These are phyloP conservation scores for Micropoecilia bifurca DNA, from an alignment of 2,797 vertebrate genomes.

Conservation along the genomic window DNA sequence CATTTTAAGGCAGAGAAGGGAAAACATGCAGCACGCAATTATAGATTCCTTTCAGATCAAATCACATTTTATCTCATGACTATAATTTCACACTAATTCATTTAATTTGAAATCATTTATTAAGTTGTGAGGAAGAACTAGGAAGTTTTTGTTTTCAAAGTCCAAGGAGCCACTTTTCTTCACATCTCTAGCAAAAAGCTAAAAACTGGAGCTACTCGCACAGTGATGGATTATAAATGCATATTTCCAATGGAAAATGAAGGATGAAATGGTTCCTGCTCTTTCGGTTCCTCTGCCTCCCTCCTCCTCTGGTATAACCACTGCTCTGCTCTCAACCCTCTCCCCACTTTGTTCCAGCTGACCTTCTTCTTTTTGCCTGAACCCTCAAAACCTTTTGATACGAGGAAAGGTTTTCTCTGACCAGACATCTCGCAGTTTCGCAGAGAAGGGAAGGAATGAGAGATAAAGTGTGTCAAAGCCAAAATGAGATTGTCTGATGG, in stretches of 20 bases:
- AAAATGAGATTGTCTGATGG: slow-evolving; percentile 33
- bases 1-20: not conserved
- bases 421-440: slow-evolving; percentile 68
- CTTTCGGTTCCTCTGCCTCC: slow-evolving; percentile 49
- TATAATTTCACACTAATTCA: not conserved
- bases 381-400: slow-evolving; percentile 71
- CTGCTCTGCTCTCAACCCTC: slow-evolving; percentile 53
- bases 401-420: slow-evolving; percentile 74
- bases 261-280: slow-evolving; percentile 44
- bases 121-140: not conserved
- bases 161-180: not conserved
- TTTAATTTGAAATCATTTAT: not conserved
- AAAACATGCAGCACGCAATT: not conserved
- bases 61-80: not conserved
- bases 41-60: not conserved
- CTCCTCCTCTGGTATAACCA: slow-evolving; percentile 64
- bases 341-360: slow-evolving; percentile 69
- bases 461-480: slow-evolving; percentile 29
- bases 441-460: slow-evolving; percentile 31
- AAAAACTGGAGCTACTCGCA: not conserved
- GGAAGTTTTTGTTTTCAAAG: not conserved
- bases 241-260: slow-evolving; percentile 50
- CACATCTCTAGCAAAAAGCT: not conserved
- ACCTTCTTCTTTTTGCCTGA: slow-evolving; percentile 71
- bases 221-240: slow-evolving; percentile 7